A percentile compares a stretch with the other conserved stretches of the same genome.
phyloP scores from a whole-genome alignment of 2,888 invertebrate species.

The Antitype chi region DNA sequence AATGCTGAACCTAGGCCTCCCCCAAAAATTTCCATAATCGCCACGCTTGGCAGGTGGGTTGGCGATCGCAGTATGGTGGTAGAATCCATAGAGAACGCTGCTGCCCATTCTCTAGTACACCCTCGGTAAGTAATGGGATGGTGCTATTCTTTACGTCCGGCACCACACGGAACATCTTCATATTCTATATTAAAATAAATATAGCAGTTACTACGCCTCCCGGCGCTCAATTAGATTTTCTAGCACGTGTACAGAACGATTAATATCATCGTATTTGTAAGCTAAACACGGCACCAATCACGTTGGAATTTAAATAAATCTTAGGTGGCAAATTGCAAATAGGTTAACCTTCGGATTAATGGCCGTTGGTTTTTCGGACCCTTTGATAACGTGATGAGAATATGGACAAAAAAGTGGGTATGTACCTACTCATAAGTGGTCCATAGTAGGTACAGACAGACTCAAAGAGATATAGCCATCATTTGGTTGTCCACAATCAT shows the following conservation, averaged over 20 bases:
- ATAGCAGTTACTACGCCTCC: constrained; percentile 38
- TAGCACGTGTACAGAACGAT: constrained; percentile 55
- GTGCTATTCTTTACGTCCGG: too few relatives aligned
- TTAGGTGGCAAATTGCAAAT: constrained; percentile 65
- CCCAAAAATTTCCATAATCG: too few relatives aligned
- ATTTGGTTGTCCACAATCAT: background rate
- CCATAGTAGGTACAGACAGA: background rate
- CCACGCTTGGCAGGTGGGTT: too few relatives aligned
- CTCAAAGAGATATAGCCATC: background rate
- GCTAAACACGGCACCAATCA: constrained; percentile 61
- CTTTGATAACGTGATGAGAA: constrained; percentile 58
- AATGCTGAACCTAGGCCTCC: too few relatives aligned
- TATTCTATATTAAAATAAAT: constrained; percentile 41
- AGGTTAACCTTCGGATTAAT: constrained; percentile 60
- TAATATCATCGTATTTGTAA: constrained; percentile 61
- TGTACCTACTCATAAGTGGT: constrained; percentile 15
- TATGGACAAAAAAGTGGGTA: constrained; percentile 31
- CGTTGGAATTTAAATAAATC: constrained; percentile 66
- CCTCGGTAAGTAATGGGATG: too few relatives aligned
- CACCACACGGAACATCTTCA: too few relatives aligned
- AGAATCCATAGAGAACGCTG: too few relatives aligned
- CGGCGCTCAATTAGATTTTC: constrained; percentile 45
- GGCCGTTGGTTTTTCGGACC: constrained; percentile 55
- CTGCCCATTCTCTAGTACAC: too few relatives aligned
- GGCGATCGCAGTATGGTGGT: too few relatives aligned